Conservation (phyloP, 2,888 invertebrate genomes). For the Drosophila flavopinicola region DNA sequence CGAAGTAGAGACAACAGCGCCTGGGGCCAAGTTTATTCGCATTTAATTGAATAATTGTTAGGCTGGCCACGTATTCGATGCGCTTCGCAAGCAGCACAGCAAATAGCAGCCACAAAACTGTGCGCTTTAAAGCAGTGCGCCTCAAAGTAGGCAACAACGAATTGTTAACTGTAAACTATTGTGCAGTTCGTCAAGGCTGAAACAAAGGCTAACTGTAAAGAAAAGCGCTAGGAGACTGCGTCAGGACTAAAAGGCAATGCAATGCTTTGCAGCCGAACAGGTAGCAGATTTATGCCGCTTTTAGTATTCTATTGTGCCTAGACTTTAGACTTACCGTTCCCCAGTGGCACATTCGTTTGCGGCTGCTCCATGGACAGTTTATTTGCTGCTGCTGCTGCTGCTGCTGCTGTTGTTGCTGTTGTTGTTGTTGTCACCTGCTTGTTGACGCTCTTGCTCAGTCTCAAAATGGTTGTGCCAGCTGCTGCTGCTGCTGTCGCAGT, state of each 20-base stretch:
- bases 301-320: slow-evolving; percentile 45
- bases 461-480: slow-evolving; percentile 71
- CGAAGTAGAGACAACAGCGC: slow-evolving; percentile 19
- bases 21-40: slow-evolving; percentile 79
- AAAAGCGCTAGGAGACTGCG: slow-evolving; percentile 19
- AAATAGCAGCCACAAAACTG: slow-evolving; percentile 24
- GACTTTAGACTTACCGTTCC: slow-evolving; percentile 83
- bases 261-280: slow-evolving; percentile 24
- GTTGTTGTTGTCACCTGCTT: slow-evolving; percentile 65
- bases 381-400: slow-evolving; percentile 57
- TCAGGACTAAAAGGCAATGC: neutral
- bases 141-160: slow-evolving; percentile 53
- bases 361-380: slow-evolving; percentile 62
- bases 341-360: slow-evolving; percentile 83
- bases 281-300: slow-evolving; percentile 59
- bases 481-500: slow-evolving; percentile 58
- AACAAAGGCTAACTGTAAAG: too few species aligned
- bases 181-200: slow-evolving; percentile 41
- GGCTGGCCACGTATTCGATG: slow-evolving; percentile 79
- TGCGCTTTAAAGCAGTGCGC: slow-evolving; percentile 32
- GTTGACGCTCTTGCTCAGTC: slow-evolving; percentile 72
- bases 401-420: slow-evolving; percentile 24
- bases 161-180: slow-evolving; percentile 7
- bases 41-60: slow-evolving; percentile 84
- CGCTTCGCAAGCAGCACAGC: slow-evolving; percentile 30